These are phyloP conservation scores for Bombus ignitus DNA, from an alignment of 1,140 invertebrate species.

Conservation along the genomic window DNA sequence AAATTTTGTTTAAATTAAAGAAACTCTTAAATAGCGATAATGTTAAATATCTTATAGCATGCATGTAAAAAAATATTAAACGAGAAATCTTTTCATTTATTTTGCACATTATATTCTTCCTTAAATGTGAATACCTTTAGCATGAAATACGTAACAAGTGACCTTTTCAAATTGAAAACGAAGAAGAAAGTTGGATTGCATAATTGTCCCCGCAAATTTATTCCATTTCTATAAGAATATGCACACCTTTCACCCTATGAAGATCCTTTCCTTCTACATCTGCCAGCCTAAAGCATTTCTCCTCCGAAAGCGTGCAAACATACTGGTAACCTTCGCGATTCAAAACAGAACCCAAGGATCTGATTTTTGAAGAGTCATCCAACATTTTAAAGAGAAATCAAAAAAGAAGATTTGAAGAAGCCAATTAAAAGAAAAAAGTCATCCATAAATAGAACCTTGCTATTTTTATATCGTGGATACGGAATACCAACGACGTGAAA, in stretches of 20 bases:
- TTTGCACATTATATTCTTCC: background rate
- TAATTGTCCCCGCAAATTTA: background rate
- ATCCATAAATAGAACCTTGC: background rate
- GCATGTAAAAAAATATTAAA: background rate
- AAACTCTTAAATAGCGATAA: background rate
- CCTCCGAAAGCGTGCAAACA: background rate
- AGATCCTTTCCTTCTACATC: background rate
- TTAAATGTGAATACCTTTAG: background rate
- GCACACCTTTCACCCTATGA: background rate
- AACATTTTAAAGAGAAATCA: background rate
- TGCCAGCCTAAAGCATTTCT: background rate
- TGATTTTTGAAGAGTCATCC: background rate
- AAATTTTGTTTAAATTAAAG: background rate
- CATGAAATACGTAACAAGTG: background rate
- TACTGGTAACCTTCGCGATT: background rate
- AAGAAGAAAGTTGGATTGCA: conserved; percentile 5
- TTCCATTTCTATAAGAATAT: background rate
- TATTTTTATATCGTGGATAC: background rate
- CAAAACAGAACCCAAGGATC: too few species aligned
- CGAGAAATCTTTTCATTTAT: background rate
- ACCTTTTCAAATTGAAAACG: background rate
- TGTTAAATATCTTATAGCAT: background rate
- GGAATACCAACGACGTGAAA: conserved; percentile 18
- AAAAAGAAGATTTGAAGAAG: background rate
- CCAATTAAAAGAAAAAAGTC: background rate